These are phyloP conservation scores for Ceramica pisi DNA, from an alignment of 2,888 invertebrate species.

Conservation along the genomic window DNA sequence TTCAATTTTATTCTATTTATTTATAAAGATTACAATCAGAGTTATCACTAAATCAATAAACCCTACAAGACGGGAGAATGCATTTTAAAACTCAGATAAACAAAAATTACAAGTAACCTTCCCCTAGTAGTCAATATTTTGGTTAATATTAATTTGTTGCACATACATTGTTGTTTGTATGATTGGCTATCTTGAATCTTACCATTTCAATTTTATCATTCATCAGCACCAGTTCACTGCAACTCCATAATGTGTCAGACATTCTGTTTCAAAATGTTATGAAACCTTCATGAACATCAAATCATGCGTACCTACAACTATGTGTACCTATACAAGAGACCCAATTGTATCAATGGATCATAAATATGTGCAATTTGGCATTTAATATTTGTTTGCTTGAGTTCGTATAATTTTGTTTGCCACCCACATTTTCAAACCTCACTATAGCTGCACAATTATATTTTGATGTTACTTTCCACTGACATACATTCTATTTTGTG, in stretches of 20 bases:
- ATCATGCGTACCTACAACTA: not conserved
- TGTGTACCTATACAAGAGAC: not conserved
- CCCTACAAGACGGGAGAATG: not conserved
- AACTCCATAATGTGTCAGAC: not conserved
- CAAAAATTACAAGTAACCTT: not conserved
- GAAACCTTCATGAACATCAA: conserved; percentile 23
- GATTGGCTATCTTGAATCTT: not conserved
- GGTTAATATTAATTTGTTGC: not conserved
- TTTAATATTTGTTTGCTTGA: not conserved
- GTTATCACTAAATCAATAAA: not conserved
- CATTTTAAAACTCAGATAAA: not conserved
- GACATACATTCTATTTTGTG: not conserved
- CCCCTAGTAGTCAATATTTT: not conserved
- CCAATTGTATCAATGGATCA: not conserved
- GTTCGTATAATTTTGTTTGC: not conserved
- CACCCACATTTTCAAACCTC: not conserved
- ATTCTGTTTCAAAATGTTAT: conserved; percentile 44
- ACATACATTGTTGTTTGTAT: not conserved
- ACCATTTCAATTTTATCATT: conserved; percentile 5
- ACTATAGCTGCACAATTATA: not conserved
- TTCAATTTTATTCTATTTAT: not conserved
- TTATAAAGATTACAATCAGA: not conserved
- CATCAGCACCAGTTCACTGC: conserved; percentile 15
- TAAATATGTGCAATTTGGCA: not conserved
- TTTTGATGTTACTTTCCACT: not conserved